Evolutionary conservation across 2,888 invertebrate genomes (phyloP).

Genomic region (Pollenia angustigena): DNA sequence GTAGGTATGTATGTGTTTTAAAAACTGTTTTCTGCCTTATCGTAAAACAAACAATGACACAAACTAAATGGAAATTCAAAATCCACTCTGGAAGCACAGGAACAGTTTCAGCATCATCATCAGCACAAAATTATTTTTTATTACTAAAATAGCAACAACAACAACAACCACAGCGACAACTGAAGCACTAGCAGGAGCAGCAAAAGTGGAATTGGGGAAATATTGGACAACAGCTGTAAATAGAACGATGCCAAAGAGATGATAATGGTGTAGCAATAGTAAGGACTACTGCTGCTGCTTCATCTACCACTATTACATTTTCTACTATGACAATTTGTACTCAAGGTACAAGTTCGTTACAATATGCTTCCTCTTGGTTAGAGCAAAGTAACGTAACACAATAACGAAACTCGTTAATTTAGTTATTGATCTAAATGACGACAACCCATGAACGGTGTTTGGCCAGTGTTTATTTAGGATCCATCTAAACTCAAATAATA

Average conservation of each 20-base stretch:
- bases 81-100: slow-evolving; percentile 24
- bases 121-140: slow-evolving; percentile 43
- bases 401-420: slow-evolving; percentile 70
- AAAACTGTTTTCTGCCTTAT: not conserved
- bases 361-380: not conserved
- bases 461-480: slow-evolving; percentile 62
- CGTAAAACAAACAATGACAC: slow-evolving; percentile 47
- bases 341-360: not conserved
- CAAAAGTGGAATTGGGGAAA: not conserved
- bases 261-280: slow-evolving; percentile 22
- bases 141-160: not conserved
- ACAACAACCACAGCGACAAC: not conserved
- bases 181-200: not conserved
- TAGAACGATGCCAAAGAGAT: slow-evolving; percentile 22
- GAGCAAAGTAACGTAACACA: slow-evolving; percentile 33
- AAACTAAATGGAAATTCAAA: slow-evolving; percentile 42
- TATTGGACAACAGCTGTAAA: slow-evolving; percentile 29
- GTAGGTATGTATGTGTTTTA: not conserved
- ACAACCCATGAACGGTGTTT: slow-evolving; percentile 67
- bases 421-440: slow-evolving; percentile 72
- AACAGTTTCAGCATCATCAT: slow-evolving; percentile 18
- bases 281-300: slow-evolving; percentile 18
- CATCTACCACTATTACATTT: not conserved
- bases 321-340: not conserved
- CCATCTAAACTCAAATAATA: slow-evolving; percentile 41